These are phyloP conservation scores for Nibea coibor DNA, from an alignment of 2,113 vertebrate species.

Conservation along the genomic window DNA sequence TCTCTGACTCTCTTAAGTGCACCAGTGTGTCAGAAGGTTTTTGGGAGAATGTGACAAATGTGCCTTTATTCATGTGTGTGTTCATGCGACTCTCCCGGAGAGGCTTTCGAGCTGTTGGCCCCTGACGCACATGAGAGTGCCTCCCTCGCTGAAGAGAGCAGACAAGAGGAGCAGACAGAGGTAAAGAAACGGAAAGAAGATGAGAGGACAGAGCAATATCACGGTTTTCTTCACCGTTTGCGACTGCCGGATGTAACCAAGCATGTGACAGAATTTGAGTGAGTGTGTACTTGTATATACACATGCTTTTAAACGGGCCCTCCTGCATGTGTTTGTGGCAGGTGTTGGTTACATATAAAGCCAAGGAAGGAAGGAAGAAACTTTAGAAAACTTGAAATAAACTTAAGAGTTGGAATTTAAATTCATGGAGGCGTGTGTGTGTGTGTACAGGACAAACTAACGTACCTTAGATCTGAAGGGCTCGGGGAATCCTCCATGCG, in stretches of 20 bases:
- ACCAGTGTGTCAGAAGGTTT: constrained; percentile 25
- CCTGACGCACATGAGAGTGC: constrained; percentile 24
- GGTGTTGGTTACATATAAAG: not conserved
- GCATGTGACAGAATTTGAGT: constrained; percentile 19
- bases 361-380: not conserved
- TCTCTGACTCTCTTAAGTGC: constrained; percentile 19
- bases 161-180: constrained; percentile 11
- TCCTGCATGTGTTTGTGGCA: not conserved
- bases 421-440: no score
- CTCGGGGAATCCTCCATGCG: constrained; percentile 94
- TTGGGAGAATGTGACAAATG: constrained; percentile 37
- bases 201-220: constrained; percentile 33
- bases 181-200: constrained; percentile 28
- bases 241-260: constrained; percentile 30
- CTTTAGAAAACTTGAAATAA: not conserved
- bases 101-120: constrained; percentile 40
- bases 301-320: not conserved
- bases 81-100: constrained; percentile 27
- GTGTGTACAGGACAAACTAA: not conserved
- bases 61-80: constrained; percentile 27
- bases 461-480: constrained; percentile 91
- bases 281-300: not conserved
- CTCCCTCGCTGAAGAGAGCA: not conserved
- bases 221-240: constrained; percentile 7
- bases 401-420: no score